Conservation (phyloP, 2,888 invertebrate genomes). For the Platycheirus albimanus region DNA sequence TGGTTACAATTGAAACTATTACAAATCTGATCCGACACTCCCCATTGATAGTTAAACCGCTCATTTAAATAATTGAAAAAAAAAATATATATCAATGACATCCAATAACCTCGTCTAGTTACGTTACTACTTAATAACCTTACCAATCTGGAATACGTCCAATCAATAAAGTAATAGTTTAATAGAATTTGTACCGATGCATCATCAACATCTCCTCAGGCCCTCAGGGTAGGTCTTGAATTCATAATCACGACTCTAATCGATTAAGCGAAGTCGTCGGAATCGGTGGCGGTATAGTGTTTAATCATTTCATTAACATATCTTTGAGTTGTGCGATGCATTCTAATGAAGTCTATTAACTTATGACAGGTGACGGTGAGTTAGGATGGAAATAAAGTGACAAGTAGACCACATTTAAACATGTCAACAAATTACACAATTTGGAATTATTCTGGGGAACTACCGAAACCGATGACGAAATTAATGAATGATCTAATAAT, state of each 20-base stretch:
- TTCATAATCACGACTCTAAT: constrained; percentile 18
- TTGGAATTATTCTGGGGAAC: constrained; percentile 25
- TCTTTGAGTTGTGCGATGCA: constrained; percentile 6
- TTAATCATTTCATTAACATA: constrained; percentile 46
- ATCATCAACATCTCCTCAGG: constrained; percentile 12
- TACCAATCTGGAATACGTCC: constrained; percentile 12
- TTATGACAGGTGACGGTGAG: constrained; percentile 5
- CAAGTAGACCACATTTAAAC: constrained; percentile 30
- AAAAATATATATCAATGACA: constrained; percentile 29
- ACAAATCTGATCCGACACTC: neutral
- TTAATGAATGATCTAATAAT: neutral
- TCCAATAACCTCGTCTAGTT: constrained; percentile 15
- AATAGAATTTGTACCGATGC: neutral
- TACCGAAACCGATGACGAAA: constrained; percentile 4
- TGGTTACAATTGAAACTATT: too few species aligned
- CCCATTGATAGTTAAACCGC: constrained; percentile 6
- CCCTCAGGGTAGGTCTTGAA: constrained; percentile 19
- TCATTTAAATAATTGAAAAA: constrained; percentile 8
- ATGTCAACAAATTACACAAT: constrained; percentile 10
- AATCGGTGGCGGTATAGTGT: constrained; percentile 14
- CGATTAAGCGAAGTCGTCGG: constrained; percentile 27
- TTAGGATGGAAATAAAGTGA: neutral
- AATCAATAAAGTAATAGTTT: neutral
- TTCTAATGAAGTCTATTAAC: constrained; percentile 23
- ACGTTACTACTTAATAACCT: constrained; percentile 4